phyloP scores from a whole-genome alignment of 2,797 vertebrate species.

The Nyctibius grandis region DNA sequence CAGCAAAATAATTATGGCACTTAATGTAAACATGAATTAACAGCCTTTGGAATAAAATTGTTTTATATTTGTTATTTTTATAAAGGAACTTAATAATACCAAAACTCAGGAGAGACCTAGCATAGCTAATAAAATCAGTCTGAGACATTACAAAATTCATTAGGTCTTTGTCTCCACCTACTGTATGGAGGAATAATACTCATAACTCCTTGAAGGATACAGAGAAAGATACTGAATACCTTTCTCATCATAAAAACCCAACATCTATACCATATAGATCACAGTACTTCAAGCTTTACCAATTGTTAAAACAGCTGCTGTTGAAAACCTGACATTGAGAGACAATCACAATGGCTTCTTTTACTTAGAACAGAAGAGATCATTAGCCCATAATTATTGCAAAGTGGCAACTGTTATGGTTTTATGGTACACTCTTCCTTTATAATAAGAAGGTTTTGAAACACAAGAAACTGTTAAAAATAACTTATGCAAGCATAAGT shows the following conservation, averaged over 20 bases:
- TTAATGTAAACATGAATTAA: background rate
- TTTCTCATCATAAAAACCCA: background rate
- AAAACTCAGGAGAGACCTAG: background rate
- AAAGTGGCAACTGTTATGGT: background rate
- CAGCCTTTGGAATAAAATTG: background rate
- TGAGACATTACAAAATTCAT: background rate
- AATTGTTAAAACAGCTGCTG: background rate
- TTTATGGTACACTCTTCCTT: background rate
- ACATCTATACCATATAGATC: background rate
- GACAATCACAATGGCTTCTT: background rate
- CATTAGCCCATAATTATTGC: background rate
- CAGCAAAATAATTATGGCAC: background rate
- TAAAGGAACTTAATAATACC: background rate
- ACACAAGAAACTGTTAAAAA: background rate
- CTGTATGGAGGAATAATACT: conserved; percentile 38
- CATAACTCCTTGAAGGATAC: background rate
- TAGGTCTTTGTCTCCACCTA: conserved; percentile 70
- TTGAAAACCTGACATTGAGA: background rate
- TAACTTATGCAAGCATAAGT: background rate
- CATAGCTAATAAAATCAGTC: background rate
- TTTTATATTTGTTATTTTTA: background rate
- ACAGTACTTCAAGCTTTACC: background rate
- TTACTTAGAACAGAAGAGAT: background rate
- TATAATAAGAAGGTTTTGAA: background rate
- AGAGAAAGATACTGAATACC: background rate